Percentiles rank a stretch among this genome's conserved stretches.
Evolutionary conservation across 2,797 vertebrate genomes (phyloP).

Genomic region (Helicolenus hilgendorfi): DNA sequence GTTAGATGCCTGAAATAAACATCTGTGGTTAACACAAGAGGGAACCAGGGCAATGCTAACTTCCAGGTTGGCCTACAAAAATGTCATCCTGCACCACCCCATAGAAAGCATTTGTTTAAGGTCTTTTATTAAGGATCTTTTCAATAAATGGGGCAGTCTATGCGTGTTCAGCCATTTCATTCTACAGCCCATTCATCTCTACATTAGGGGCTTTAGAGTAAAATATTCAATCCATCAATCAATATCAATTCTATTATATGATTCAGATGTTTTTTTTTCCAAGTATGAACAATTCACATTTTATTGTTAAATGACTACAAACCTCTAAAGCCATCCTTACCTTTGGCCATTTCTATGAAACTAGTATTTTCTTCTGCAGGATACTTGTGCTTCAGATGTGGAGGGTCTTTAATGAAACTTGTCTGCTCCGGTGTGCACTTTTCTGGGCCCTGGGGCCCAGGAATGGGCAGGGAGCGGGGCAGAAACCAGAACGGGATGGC

Average conservation of each 20-base stretch:
- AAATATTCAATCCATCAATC: neutral
- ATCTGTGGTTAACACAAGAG: too few species aligned
- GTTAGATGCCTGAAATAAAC: too few species aligned
- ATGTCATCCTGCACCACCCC: too few species aligned
- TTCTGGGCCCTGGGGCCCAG: conserved; percentile 27
- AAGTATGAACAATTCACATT: neutral
- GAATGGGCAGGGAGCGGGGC: conserved; percentile 86
- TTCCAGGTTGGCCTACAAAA: too few species aligned
- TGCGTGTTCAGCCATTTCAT: neutral
- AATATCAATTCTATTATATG: neutral
- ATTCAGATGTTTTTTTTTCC: neutral
- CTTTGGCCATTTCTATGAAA: conserved; percentile 89
- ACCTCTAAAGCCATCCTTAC: conserved; percentile 54
- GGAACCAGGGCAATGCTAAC: too few species aligned
- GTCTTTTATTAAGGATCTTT: too few species aligned
- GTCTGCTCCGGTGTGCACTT: conserved; percentile 69
- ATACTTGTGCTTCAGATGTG: conserved; percentile 77
- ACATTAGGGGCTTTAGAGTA: neutral
- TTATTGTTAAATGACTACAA: neutral
- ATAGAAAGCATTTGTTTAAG: too few species aligned
- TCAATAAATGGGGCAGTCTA: neutral
- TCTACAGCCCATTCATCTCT: neutral
- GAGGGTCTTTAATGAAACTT: conserved; percentile 73
- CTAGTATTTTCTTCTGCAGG: conserved; percentile 67
- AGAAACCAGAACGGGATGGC: conserved; percentile 95